Base-by-base conservation (phyloP, 1,140 invertebrate species). In the Drosophila lini region DNA sequence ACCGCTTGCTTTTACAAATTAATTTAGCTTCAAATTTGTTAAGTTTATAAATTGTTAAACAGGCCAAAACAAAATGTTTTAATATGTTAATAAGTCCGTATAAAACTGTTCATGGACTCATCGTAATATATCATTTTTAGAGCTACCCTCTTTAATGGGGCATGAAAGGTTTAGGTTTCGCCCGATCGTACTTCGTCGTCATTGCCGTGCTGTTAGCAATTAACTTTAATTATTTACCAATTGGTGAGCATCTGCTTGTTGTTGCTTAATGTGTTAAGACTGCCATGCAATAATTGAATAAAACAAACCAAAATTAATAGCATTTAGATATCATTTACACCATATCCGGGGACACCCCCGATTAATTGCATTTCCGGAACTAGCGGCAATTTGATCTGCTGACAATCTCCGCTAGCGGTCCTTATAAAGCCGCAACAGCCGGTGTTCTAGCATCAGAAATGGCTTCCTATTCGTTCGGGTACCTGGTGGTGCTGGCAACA, bases 181-280 rank as follows among this genome's bases (percentile, higher is more conserved):
- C 63, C 31, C 47, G 13, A 56, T 48, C 16, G 34, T 69, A 57
- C 40, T 70, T 71, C 65, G 45, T 70, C 22, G 53, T 68, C 61
- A 67, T 67, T 79, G 77, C 53, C 68, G 68, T 79, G 76, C 57
- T 74, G 47, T 79, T 79, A 74, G 53, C 55, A 78, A 78, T 77
- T 79, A 67, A 67, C 41, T 65, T 40, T 59, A 65, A 73, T 64
- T 47, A 40, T 36, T 64, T 60, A 55, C 34, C 50, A 45, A 22
- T 78, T 41, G 53, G 41, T 60, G 45, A 57, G 53, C 55, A 50
- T 74, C 34, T 61, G 55, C 36, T 71, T 73, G 71, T 77, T 77
- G 70, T 76, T 76, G 70, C 75, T 67, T 79, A 44, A 53, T 58
- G 25, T 61, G 48, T 80, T 55, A 74, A 62, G 36, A 68, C 67